Evolutionary conservation across 30 jellyfish, hydroid and myxozoan species (phyloP).

Genomic region (Cassiopea xamachana): DNA sequence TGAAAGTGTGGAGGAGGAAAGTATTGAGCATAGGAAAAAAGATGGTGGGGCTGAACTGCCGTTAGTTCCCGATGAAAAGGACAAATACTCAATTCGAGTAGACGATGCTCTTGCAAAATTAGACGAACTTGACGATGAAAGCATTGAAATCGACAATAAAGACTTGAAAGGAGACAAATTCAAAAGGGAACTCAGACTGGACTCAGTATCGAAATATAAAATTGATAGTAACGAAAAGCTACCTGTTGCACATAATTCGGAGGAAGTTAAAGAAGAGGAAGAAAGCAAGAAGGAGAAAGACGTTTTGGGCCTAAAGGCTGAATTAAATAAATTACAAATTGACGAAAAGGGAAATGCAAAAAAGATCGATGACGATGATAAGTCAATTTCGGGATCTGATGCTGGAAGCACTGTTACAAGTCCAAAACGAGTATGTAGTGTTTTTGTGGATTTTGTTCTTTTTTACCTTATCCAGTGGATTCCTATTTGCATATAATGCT

Average conservation of each 20-base stretch:
- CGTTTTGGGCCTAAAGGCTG: conserved; percentile 51
- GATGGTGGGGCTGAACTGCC: background rate
- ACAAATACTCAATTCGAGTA: conserved; percentile 38
- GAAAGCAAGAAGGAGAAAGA: conserved; percentile 19
- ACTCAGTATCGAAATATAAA: background rate
- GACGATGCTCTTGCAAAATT: conserved; percentile 77
- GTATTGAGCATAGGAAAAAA: background rate
- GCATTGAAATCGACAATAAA: background rate
- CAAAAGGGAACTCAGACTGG: background rate
- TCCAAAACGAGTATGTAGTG: conserved; percentile 42
- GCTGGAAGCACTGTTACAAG: conserved; percentile 60
- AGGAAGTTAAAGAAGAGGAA: conserved; percentile 25
- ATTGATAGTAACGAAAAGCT: conserved; percentile 44
- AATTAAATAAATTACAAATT: conserved; percentile 20
- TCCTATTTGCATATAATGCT: too few relatives aligned
- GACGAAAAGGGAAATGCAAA: conserved; percentile 4
- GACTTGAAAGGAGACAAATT: background rate
- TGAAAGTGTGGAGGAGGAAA: conserved; percentile 6
- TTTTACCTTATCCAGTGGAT: background rate
- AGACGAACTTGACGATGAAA: conserved; percentile 49
- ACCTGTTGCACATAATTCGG: conserved; percentile 47
- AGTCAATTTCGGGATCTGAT: conserved; percentile 31
- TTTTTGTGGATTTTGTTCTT: background rate
- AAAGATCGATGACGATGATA: conserved; percentile 22
- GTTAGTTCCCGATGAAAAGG: conserved; percentile 13